Conservation (phyloP, 2,113 vertebrate genomes). For the Xiphias gladius region DNA sequence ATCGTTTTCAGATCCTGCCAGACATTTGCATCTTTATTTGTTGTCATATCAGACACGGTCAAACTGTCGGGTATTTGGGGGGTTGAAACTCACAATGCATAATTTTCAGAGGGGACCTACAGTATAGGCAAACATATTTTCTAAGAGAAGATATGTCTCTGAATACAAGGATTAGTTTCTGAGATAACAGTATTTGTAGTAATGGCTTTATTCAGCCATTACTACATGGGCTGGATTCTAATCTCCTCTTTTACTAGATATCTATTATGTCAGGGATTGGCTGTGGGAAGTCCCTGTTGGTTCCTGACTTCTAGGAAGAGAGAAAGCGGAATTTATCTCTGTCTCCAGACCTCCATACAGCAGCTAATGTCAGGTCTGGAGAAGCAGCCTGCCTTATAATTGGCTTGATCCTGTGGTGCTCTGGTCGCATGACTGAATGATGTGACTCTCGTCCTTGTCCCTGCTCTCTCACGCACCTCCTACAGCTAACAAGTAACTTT, state of each 20-base stretch:
- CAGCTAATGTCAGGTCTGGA: constrained; percentile 73
- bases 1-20: constrained; percentile 33
- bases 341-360: constrained; percentile 70
- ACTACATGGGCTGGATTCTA: constrained; percentile 53
- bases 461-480: constrained; percentile 53
- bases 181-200: constrained; percentile 60
- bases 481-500: constrained; percentile 49
- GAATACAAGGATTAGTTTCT: constrained; percentile 51
- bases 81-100: constrained; percentile 22
- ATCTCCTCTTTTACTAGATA: constrained; percentile 50
- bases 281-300: constrained; percentile 49
- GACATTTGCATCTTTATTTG: constrained; percentile 66
- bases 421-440: constrained; percentile 64
- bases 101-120: constrained; percentile 12
- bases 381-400: constrained; percentile 70
- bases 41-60: constrained; percentile 44
- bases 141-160: constrained; percentile 29
- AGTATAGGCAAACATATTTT: constrained; percentile 40
- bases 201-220: constrained; percentile 55
- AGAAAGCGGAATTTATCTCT: constrained; percentile 70
- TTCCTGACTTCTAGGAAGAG: constrained; percentile 55
- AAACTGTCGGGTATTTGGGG: not conserved
- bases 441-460: constrained; percentile 55
- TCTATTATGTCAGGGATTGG: constrained; percentile 57
- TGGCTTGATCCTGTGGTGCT: constrained; percentile 68